Conservation (phyloP, 2,113 vertebrate species). For the Eptatretus burgeri region DNA sequence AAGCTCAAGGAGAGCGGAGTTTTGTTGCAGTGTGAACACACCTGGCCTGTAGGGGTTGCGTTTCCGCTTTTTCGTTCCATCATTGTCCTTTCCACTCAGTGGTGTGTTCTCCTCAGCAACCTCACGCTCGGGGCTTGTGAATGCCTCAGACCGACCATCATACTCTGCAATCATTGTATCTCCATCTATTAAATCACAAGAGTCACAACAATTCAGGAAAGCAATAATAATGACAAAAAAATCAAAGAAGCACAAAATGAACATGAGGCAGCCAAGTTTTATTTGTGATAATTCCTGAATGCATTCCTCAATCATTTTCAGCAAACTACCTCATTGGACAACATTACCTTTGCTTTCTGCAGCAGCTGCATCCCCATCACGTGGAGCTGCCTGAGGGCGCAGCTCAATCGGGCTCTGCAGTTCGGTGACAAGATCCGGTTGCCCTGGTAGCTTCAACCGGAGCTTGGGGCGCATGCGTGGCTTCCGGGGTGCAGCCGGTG, state of each 20-base stretch:
- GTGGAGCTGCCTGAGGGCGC: conserved; percentile 48
- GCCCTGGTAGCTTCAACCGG: conserved; percentile 88
- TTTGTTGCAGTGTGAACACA: conserved; percentile 13
- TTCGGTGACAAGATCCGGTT: conserved; percentile 39
- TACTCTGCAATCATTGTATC: conserved; percentile 43
- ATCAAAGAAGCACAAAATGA: too few species aligned
- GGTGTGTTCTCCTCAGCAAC: conserved; percentile 24
- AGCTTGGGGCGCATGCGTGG: conserved; percentile 79
- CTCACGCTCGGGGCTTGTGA: conserved; percentile 64
- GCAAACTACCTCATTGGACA: conserved; percentile 1
- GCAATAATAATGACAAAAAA: too few species aligned
- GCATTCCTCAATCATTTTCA: too few species aligned
- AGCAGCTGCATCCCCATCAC: conserved; percentile 31
- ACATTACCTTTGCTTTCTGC: conserved; percentile 43
- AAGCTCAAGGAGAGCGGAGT: neutral
- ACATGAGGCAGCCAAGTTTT: too few species aligned
- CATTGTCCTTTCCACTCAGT: conserved; percentile 29
- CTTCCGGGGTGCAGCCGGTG: conserved; percentile 29
- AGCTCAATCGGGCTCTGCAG: conserved; percentile 36
- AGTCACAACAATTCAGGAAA: too few species aligned
- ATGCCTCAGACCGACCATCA: conserved; percentile 50
- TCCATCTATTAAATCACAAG: too few species aligned
- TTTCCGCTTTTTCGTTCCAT: conserved; percentile 62
- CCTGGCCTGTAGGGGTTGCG: conserved; percentile 95
- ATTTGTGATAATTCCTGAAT: too few species aligned